Conservation (phyloP, 2,797 vertebrate species). For the Agapornis canus region DNA sequence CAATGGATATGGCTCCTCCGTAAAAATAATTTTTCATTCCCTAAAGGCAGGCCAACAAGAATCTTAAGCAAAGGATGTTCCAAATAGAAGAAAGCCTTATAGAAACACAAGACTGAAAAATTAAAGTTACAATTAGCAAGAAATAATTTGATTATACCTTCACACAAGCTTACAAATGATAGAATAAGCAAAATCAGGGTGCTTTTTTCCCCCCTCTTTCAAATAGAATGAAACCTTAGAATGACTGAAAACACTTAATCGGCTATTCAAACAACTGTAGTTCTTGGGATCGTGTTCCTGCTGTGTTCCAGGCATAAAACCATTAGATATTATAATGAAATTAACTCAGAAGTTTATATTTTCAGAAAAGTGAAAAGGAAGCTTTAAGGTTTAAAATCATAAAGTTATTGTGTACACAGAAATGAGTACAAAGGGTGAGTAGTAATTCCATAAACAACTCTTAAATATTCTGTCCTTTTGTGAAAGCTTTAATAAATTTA, state of each 20-base stretch:
- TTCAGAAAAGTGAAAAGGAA: neutral
- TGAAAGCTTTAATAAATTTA: neutral
- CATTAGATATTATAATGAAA: neutral
- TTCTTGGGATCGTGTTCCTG: neutral
- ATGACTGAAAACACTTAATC: neutral
- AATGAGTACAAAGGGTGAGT: neutral
- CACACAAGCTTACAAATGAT: neutral
- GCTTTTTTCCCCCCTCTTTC: neutral
- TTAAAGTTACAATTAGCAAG: neutral
- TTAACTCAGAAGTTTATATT: neutral
- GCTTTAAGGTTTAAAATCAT: neutral
- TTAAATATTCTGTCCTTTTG: neutral
- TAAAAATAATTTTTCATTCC: slow-evolving; percentile 14
- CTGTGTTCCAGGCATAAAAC: neutral
- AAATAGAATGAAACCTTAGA: neutral
- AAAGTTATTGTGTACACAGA: neutral
- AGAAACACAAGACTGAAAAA: neutral
- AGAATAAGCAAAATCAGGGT: neutral
- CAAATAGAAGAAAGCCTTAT: neutral
- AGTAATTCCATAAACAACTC: neutral
- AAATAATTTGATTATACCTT: neutral
- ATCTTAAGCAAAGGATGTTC: neutral
- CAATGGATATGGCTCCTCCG: slow-evolving; percentile 27
- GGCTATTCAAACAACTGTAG: neutral
- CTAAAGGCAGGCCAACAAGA: neutral